These are phyloP conservation scores for Drosophila tsacasi DNA, from an alignment of 1,140 invertebrate genomes.

Conservation along the genomic window DNA sequence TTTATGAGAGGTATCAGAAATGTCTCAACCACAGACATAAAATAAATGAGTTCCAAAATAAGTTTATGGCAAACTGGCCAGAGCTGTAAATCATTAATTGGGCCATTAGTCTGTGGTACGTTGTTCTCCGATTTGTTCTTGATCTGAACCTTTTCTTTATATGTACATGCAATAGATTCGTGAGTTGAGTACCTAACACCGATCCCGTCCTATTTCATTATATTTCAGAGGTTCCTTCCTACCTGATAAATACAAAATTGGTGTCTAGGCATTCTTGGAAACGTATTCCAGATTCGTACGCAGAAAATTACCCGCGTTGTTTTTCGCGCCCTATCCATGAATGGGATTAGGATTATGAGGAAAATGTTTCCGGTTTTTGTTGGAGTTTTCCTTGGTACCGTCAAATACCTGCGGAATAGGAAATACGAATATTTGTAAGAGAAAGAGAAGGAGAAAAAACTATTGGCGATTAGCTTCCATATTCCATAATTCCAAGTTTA, in stretches of 20 bases:
- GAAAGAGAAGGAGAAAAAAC: neutral
- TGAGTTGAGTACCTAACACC: neutral
- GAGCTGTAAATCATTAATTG: constrained; percentile 39
- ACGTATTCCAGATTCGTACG: constrained; percentile 3
- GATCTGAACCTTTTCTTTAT: constrained; percentile 13
- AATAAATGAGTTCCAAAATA: constrained; percentile 26
- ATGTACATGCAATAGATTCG: neutral
- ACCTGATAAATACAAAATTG: neutral
- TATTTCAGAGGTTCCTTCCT: too few relatives aligned
- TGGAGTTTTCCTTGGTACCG: constrained; percentile 10
- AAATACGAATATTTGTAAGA: constrained; percentile 4
- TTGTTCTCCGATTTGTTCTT: constrained; percentile 1
- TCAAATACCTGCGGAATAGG: constrained; percentile 20
- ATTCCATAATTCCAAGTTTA: neutral
- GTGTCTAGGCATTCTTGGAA: constrained; percentile 31
- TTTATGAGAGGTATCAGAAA: neutral
- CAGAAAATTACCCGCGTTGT: constrained; percentile 50
- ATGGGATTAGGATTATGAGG: constrained; percentile 59
- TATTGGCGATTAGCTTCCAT: neutral
- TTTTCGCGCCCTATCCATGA: constrained; percentile 50
- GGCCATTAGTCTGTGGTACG: neutral
- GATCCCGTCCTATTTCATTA: constrained; percentile 7
- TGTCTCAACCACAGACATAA: constrained; percentile 6
- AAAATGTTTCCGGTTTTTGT: constrained; percentile 40
- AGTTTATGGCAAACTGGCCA: constrained; percentile 21